Evolutionary conservation across 2,888 invertebrate species (phyloP), one percentile per base, ranked within the genome.

Genomic region (Nemapogon koenigi): DNA sequence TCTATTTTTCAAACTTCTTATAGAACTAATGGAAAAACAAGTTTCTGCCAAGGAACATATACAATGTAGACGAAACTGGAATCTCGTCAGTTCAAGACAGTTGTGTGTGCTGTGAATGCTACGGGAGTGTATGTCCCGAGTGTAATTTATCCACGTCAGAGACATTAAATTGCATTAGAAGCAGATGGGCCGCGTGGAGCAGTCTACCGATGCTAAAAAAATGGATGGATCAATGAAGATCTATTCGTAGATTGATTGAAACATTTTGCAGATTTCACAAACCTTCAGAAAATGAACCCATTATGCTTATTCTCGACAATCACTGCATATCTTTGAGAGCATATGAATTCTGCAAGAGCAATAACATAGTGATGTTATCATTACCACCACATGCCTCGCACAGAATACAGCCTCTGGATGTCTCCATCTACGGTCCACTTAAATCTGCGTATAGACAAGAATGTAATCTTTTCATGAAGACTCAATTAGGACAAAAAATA

Each of bases 291-390:
- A 43, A 47, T 15, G 38, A 45, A 35, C 43, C 46, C 7, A 44
- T 57, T 14, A 40, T 57, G 4, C 40, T 59, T 27, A 47, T 59
- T 33, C 30, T 57, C 25, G 57, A 60, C 32, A 55, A 55, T 38
- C 53, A 58, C 38, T 52, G 56, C 42, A 49, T 46, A 43, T 46
- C 47, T 44, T 38, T 50, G 28, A 29, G 15, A 11, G 35, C 43
- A 28, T 48, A 45, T 37, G 45, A 51, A n/a, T 46, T 41, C 41
- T 51, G 50, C 38, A 48, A 46, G 35, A 3, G 22, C 19, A 46
- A 50, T 27, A 22, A 6, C 22, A 22, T 22, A 22, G 22, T 22
- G 10, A 22, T 22, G 49, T 25, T 52, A 16, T 49, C 48, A 4
- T 27, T 53, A 8, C 50, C 49, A 37, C 51, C 49, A 19, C 49